These are phyloP conservation scores for Pollicipes pollicipes DNA, from an alignment of 1,140 invertebrate genomes.

Conservation along the genomic window DNA sequence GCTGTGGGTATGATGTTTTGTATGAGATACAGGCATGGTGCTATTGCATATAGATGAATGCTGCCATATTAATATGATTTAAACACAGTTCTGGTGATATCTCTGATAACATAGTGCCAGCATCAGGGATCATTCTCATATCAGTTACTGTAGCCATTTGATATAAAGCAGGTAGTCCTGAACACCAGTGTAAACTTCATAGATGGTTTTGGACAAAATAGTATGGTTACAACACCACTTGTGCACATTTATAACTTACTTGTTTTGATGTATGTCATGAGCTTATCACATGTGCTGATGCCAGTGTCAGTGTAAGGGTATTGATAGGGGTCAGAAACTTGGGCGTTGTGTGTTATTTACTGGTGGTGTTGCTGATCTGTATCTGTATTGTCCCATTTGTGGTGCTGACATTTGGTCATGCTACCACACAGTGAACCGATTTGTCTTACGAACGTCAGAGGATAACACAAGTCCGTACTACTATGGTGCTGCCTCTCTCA, in stretches of 20 bases:
- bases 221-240: not conserved
- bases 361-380: constrained; percentile 3
- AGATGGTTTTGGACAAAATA: not conserved
- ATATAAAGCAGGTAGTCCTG: constrained; percentile 9
- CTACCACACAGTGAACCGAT: constrained; percentile 20
- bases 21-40: too few species aligned
- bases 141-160: too few species aligned
- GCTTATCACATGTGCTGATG: too few species aligned
- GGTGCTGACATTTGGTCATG: constrained; percentile 6
- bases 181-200: too few species aligned
- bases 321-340: not conserved
- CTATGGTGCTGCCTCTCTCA: constrained; percentile 60
- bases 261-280: not conserved
- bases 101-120: constrained; percentile 4
- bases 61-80: too few species aligned
- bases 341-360: not conserved
- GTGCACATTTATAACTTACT: not conserved
- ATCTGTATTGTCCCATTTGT: constrained; percentile 5
- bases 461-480: constrained; percentile 53
- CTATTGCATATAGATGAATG: too few species aligned
- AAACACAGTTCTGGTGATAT: constrained; percentile 7
- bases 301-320: too few species aligned
- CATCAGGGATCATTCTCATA: not conserved
- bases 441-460: constrained; percentile 40
- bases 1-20: not conserved